Conservation (phyloP, 2,888 invertebrate species). For the Melieria picta region DNA sequence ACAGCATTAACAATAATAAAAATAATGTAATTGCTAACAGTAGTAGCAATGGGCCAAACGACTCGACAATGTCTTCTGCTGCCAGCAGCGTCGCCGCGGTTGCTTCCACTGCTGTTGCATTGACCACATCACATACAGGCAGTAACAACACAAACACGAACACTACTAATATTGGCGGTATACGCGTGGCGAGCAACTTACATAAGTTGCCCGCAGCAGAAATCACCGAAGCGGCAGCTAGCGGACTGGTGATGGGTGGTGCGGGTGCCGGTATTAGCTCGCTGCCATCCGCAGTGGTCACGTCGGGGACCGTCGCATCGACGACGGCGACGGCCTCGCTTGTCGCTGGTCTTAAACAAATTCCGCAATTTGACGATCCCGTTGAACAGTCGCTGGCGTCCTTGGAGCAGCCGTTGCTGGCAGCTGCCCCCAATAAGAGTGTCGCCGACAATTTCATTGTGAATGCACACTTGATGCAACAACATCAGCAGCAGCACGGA, state of each 20-base stretch:
- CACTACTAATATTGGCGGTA: conserved; percentile 53
- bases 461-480: conserved; percentile 61
- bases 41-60: conserved; percentile 56
- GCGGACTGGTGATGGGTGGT: conserved; percentile 18
- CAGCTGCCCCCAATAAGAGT: conserved; percentile 48
- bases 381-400: conserved; percentile 78
- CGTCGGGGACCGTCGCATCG: conserved; percentile 45
- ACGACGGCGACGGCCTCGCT: conserved; percentile 50
- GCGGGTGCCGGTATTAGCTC: conserved; percentile 30
- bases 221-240: conserved; percentile 48
- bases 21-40: not conserved
- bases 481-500: conserved; percentile 48
- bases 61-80: conserved; percentile 52
- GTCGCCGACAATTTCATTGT: conserved; percentile 58
- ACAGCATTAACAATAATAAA: conserved; percentile 32
- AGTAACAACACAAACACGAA: conserved; percentile 35
- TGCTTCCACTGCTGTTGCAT: conserved; percentile 43
- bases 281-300: conserved; percentile 40
- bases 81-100: conserved; percentile 43
- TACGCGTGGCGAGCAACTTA: conserved; percentile 63
- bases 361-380: conserved; percentile 72
- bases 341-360: conserved; percentile 60
- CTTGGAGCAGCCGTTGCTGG: conserved; percentile 72
- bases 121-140: conserved; percentile 40
- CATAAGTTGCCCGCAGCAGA: conserved; percentile 51